phyloP scores from a whole-genome alignment of 2,113 vertebrate species.

The Ictalurus furcatus region DNA sequence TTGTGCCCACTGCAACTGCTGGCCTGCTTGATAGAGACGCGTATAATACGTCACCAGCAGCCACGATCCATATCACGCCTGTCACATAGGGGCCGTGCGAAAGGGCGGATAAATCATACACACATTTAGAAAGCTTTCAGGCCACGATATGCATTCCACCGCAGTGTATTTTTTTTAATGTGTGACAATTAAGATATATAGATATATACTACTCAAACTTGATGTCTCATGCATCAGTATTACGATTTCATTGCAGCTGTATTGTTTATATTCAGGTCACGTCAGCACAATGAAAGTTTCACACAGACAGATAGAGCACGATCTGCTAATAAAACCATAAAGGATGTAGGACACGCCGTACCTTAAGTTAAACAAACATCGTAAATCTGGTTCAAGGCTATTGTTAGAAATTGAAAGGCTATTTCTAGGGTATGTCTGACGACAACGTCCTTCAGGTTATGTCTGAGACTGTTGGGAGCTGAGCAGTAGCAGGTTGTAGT shows the following conservation, averaged over 20 bases:
- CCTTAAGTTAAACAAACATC: neutral
- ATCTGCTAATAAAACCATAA: neutral
- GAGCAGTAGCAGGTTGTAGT: neutral
- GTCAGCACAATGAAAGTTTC: neutral
- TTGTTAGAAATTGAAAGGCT: neutral
- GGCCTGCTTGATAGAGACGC: slow-evolving; percentile 15
- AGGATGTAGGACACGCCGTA: neutral
- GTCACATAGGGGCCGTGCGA: slow-evolving; percentile 4
- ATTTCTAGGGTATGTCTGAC: no score
- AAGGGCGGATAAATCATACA: neutral
- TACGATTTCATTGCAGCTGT: no score
- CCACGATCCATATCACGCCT: slow-evolving; percentile 10
- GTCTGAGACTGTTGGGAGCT: neutral
- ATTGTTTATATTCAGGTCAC: no score
- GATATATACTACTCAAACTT: neutral
- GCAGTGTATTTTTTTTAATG: neutral
- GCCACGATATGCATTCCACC: neutral
- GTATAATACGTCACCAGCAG: slow-evolving; percentile 3
- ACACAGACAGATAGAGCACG: neutral
- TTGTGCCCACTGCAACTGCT: neutral
- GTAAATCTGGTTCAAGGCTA: neutral
- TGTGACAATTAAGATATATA: neutral
- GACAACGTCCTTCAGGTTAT: neutral
- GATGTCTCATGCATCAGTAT: neutral
- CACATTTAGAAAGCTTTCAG: slow-evolving; percentile 6